Base-by-base conservation (phyloP, 2,797 vertebrate species). In the Falco berigora region DNA sequence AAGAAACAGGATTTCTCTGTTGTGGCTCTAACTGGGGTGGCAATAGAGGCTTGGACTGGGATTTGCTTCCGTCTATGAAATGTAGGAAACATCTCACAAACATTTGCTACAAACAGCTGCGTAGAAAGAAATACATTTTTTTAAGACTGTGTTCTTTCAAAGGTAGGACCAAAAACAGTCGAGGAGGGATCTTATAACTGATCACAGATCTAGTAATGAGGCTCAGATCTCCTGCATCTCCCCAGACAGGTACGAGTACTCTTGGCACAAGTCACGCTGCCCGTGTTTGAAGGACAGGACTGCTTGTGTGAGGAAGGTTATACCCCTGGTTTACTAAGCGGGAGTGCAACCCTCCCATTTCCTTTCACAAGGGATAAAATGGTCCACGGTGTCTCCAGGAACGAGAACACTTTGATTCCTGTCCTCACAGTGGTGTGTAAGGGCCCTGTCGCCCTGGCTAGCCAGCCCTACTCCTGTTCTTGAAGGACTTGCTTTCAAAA, bases 401-500 rank as follows among this genome's bases (percentile, higher is more conserved):
- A 3, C 10, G 38, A 66, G 23, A 73, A 22, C 46, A 14, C 30
- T 25, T 34, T 10, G 18, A 36, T 12, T 67, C 36, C n/a, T 47
- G 7, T 32, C 49, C 62, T 63, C 0, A 2, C 1, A 3, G 8
- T 28, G 44, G 15, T 44, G 32, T 42, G 21, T 18, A 12, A 88
- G 56, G 52, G 19, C 46, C 19, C 28, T 55, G 55, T 25, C 14
- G 12, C 28, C 44, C 13, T 40, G 38, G 72, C 28, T 38, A 12
- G 56, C 55, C 59, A 62, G 44, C 44, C 38, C 24, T 0, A 0
- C 40, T 71, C 24, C 55, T 2, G 0, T 36, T 49, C 13, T 16
- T 49, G 40, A 28, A 46, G 72, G 40, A 25, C 50, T 72, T 62
- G 50, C 28, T 46, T 32, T 44, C 8, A 2, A 0, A 21, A 61